Conservation (phyloP, 2,797 vertebrate species). For the Mergus octosetaceus region DNA sequence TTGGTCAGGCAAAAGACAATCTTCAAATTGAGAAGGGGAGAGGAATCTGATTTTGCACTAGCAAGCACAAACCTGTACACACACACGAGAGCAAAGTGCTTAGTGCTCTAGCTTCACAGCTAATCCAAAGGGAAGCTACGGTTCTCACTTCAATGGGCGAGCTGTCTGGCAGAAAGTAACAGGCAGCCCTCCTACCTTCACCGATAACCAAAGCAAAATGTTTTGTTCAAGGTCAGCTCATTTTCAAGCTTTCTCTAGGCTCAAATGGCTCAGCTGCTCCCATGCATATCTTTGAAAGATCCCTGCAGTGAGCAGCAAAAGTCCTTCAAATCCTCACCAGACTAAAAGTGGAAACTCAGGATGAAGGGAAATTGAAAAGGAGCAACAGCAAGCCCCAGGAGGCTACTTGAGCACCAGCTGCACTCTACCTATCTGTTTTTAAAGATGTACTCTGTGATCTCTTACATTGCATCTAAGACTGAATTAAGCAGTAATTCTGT, state of each 20-base stretch:
- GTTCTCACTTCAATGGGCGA: neutral
- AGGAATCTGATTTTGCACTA: neutral
- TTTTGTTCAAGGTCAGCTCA: constrained; percentile 49
- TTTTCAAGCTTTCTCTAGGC: constrained; percentile 30
- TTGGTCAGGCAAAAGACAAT: neutral
- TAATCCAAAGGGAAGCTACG: neutral
- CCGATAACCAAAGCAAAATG: constrained; percentile 30
- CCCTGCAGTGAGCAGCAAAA: constrained; percentile 24
- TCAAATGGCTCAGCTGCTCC: constrained; percentile 29
- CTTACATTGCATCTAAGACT: neutral
- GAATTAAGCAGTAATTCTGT: neutral
- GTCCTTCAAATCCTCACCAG: constrained; percentile 48
- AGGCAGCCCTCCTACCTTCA: neutral
- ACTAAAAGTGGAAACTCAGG: constrained; percentile 20
- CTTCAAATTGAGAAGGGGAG: neutral
- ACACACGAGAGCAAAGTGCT: neutral
- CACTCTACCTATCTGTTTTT: neutral
- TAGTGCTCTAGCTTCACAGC: neutral
- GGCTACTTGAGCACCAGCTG: neutral
- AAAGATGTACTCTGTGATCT: neutral
- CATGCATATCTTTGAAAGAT: constrained; percentile 39
- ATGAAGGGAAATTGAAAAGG: constrained; percentile 34
- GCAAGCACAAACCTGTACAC: neutral
- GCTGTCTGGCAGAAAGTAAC: neutral
- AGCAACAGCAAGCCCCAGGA: constrained; percentile 14